Conservation (phyloP, 2,113 vertebrate species). For the Nycticryphes semicollaris region DNA sequence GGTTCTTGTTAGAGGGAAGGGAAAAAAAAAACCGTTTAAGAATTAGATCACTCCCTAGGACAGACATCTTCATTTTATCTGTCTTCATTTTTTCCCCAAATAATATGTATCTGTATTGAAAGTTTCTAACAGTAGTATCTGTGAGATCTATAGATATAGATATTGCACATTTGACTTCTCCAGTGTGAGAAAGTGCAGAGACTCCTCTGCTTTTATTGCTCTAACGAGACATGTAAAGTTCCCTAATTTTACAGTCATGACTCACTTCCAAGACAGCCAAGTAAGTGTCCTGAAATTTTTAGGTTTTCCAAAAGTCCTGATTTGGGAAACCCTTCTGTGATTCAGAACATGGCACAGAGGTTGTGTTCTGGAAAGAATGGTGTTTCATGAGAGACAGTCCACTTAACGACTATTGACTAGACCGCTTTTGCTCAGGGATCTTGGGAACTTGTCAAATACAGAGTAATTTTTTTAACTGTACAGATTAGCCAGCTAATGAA, state of each 20-base stretch:
- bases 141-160: background rate
- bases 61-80: background rate
- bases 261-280: background rate
- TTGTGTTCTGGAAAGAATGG: accelerated
- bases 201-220: background rate
- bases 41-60: background rate
- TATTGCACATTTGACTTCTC: background rate
- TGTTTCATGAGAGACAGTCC: background rate
- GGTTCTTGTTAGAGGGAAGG: background rate
- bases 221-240: background rate
- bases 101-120: background rate
- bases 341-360: background rate
- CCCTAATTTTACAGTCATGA: background rate
- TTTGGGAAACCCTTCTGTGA: background rate
- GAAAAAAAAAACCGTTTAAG: background rate
- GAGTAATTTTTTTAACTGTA: background rate
- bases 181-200: background rate
- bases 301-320: background rate
- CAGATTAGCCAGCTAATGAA: background rate
- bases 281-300: background rate
- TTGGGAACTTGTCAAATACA: background rate
- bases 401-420: background rate
- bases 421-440: background rate
- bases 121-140: background rate
- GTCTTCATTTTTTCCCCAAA: background rate